These are phyloP conservation scores for Oppia nitens DNA, from an alignment of 1,140 invertebrate species.

Conservation along the genomic window DNA sequence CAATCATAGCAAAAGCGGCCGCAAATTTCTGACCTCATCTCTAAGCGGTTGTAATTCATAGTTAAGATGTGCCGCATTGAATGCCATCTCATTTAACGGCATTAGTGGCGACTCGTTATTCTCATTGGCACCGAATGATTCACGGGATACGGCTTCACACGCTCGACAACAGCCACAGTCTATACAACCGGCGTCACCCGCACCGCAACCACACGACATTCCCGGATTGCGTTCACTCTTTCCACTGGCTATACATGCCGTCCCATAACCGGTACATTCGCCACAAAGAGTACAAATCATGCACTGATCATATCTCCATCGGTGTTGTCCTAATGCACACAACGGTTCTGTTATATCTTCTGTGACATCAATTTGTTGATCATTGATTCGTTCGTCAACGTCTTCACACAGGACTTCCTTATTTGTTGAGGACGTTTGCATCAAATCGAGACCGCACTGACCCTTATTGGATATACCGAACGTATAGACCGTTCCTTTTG, in stretches of 20 bases:
- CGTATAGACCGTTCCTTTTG: constrained; percentile 76
- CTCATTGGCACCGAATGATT: neutral
- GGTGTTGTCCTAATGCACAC: constrained; percentile 49
- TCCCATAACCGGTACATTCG: constrained; percentile 85
- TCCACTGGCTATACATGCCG: constrained; percentile 58
- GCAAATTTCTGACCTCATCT: neutral
- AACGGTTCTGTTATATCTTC: constrained; percentile 34
- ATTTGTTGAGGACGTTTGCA: constrained; percentile 33
- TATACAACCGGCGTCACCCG: constrained; percentile 79
- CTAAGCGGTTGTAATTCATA: neutral
- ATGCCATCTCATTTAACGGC: neutral
- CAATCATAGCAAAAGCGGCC: neutral
- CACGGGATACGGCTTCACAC: constrained; percentile 47
- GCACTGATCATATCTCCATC: constrained; percentile 63
- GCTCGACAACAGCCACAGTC: constrained; percentile 77
- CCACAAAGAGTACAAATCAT: constrained; percentile 77
- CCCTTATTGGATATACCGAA: constrained; percentile 97
- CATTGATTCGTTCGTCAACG: constrained; percentile 34
- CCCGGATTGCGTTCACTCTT: constrained; percentile 63
- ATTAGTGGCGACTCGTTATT: neutral
- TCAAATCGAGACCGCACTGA: constrained; percentile 71
- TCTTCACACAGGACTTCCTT: constrained; percentile 40
- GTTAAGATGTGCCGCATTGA: neutral
- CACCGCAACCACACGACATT: constrained; percentile 82
- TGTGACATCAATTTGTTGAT: constrained; percentile 34